These are phyloP conservation scores for Trichogramma evanescens DNA, from an alignment of 2,888 invertebrate species.

Conservation along the genomic window DNA sequence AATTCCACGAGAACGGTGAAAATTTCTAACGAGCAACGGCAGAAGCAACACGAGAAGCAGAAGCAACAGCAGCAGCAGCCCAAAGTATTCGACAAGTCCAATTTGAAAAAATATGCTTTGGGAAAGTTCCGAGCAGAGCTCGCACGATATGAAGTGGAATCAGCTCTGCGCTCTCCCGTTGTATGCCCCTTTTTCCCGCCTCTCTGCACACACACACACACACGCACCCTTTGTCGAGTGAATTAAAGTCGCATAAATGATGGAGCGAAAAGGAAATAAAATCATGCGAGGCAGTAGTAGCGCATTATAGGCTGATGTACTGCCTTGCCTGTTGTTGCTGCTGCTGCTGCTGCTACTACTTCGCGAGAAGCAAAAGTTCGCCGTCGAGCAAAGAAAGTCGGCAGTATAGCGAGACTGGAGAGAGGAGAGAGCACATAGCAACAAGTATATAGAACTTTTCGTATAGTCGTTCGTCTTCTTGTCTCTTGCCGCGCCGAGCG, in stretches of 20 bases:
- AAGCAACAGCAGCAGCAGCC: neutral
- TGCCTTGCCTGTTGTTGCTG: no score
- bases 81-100: conserved; percentile 15
- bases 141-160: conserved; percentile 6
- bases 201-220: no score
- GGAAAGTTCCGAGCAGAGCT: neutral
- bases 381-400: no score
- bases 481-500: no score
- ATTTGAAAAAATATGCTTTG: conserved; percentile 12
- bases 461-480: no score
- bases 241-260: conserved; percentile 18
- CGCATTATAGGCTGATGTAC: neutral
- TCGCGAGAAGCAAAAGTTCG: no score
- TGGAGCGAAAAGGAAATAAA: conserved; percentile 16
- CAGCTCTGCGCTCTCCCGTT: neutral
- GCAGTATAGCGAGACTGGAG: no score
- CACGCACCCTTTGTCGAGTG: conserved; percentile 1
- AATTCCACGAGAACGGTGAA: neutral
- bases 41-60: no score
- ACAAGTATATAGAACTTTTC: no score
- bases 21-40: conserved; percentile 12
- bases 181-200: no score
- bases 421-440: no score
- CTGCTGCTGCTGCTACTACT: no score
- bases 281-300: conserved; percentile 1